phyloP scores from a whole-genome alignment of 2,113 vertebrate genomes.

The Passerina amoena region DNA sequence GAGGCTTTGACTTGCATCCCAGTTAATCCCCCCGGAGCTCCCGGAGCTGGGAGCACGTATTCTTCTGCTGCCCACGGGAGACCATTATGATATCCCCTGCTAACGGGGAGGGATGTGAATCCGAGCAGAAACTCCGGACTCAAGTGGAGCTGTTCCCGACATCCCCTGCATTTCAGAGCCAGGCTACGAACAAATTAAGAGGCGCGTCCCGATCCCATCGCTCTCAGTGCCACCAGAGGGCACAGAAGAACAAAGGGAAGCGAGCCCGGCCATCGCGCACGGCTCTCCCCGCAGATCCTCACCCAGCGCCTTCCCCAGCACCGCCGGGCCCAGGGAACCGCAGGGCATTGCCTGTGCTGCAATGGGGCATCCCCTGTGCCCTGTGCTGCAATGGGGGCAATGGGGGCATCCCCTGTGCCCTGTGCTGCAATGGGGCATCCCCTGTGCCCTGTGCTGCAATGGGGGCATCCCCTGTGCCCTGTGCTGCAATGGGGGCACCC shows the following conservation, averaged over 20 bases:
- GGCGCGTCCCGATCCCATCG: not conserved
- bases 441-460: no score
- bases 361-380: no score
- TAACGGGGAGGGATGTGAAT: not conserved
- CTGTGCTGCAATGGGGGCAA: no score
- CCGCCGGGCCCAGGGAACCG: not conserved
- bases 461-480: no score
- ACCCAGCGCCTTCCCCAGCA: not conserved
- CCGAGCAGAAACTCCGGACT: not conserved
- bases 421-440: no score
- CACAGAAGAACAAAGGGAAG: slow-evolving; percentile 53
- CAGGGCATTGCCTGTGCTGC: not conserved
- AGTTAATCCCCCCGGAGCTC: not conserved
- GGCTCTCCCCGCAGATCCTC: fast-evolving
- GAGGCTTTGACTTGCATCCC: not conserved
- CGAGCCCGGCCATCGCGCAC: fast-evolving
- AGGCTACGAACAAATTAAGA: not conserved
- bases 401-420: not conserved
- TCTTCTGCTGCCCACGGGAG: not conserved
- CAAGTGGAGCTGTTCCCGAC: not conserved
- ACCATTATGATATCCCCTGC: not conserved
- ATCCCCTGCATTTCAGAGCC: not conserved
- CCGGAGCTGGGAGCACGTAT: not conserved
- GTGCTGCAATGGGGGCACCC: no score
- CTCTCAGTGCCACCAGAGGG: slow-evolving; percentile 69